Evolutionary conservation across 2,113 vertebrate species (phyloP).

Genomic region (Cranoglanis bouderius): DNA sequence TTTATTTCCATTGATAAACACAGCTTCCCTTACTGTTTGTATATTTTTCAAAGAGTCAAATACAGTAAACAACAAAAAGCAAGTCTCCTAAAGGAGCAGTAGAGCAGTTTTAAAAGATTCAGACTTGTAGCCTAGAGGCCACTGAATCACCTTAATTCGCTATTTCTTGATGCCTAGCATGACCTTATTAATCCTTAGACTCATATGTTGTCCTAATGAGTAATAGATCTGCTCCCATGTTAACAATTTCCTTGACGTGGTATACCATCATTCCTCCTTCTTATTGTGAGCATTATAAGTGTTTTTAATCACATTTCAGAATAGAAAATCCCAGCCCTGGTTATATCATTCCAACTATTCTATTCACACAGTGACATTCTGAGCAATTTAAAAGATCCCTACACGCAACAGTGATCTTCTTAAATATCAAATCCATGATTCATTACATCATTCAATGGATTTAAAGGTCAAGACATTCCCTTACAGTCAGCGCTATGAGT

Average conservation of each 20-base stretch:
- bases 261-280: background rate
- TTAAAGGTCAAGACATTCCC: background rate
- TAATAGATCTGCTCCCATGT: background rate
- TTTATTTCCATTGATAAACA: too few relatives aligned
- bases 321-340: background rate
- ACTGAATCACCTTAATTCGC: too few relatives aligned
- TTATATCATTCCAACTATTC: background rate
- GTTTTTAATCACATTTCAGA: background rate
- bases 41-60: too few relatives aligned
- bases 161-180: background rate
- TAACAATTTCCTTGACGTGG: accelerated
- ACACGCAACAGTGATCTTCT: background rate
- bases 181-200: background rate
- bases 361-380: background rate
- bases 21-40: too few relatives aligned
- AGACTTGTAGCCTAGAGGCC: too few relatives aligned
- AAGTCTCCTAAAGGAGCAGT: too few relatives aligned
- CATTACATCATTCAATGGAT: background rate
- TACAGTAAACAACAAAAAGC: too few relatives aligned
- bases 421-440: background rate
- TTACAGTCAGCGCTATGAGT: background rate
- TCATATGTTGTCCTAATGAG: background rate
- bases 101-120: too few relatives aligned
- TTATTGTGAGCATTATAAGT: background rate
- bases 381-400: background rate